phyloP scores from a whole-genome alignment of 2,888 invertebrate genomes.

The Acronicta alni region DNA sequence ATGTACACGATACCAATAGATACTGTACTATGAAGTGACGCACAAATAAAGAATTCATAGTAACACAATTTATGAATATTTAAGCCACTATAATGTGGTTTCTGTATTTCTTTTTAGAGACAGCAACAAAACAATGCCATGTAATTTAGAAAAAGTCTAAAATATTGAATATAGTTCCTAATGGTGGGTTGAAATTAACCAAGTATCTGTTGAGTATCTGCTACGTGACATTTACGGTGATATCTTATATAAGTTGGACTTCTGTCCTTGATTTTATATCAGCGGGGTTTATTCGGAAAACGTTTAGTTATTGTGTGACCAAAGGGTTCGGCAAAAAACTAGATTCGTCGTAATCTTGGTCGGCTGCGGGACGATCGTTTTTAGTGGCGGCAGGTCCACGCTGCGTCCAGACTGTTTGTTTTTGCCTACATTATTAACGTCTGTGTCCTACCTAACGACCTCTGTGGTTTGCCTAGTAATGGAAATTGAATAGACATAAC shows the following conservation, averaged over 20 bases:
- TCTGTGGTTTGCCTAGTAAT: not conserved
- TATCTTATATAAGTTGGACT: not conserved
- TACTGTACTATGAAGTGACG: not conserved
- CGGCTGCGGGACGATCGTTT: slow-evolving; percentile 2
- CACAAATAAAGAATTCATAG: too few relatives aligned
- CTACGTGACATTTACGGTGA: not conserved
- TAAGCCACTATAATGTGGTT: too few relatives aligned
- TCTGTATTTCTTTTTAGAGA: too few relatives aligned
- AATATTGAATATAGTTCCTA: too few relatives aligned
- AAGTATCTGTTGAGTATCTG: too few relatives aligned
- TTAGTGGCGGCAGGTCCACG: not conserved
- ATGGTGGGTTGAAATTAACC: too few relatives aligned
- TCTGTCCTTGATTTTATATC: not conserved
- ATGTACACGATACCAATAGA: too few relatives aligned
- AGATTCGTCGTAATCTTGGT: slow-evolving; percentile 8
- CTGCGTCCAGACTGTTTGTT: not conserved
- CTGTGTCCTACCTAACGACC: not conserved
- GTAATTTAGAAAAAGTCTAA: too few relatives aligned
- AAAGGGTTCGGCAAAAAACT: slow-evolving; percentile 21
- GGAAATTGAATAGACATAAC: slow-evolving; percentile 1
- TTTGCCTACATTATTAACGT: slow-evolving; percentile 13
- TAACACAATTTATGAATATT: too few relatives aligned
- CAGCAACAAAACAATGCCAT: too few relatives aligned
- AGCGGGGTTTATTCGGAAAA: not conserved
- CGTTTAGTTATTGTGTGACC: slow-evolving; percentile 7